Base-by-base conservation (phyloP, 2,113 vertebrate genomes). In the Platycercus adscitus region DNA sequence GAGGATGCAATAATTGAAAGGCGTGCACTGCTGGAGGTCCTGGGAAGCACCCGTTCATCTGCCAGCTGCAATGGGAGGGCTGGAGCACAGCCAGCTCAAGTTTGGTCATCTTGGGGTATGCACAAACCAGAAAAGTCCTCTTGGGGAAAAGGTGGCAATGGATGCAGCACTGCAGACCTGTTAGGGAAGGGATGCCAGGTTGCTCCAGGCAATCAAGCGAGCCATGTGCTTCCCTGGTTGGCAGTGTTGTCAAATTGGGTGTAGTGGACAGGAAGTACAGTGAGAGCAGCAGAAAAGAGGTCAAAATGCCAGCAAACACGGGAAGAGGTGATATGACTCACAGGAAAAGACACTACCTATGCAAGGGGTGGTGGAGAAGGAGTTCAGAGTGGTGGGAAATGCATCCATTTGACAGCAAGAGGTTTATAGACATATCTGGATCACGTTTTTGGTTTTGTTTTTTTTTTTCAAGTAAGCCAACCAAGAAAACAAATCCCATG, bases 21-120 rank as follows among this genome's bases (percentile, higher is more conserved):
- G 16, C 7, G 5, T 43, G 31, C 55, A 29, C 31, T 68, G 25
- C 70, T 71, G 52, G 70, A 53, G 25, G 52, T 89, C n/a, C 41
- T 56, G 24, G 16, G 44, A 50, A 75, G 60, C 0, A 0, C 21
- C n/a, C 1, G 0, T 73, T 26, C 14, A 21, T 33, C 60, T 56
- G 24, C 47, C 58, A 69, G 35, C 15, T 76, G n/a, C 41, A 68
- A 0, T 0, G 2, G 18, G 19, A 89, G 14, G 10, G 14, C 6
- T 94, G 73, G 55, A 66, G 35, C 0, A 3, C 23, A 81, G 10
- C 41, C 41, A 81, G 47, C 10, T 76, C 3, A 1, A 50, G 21
- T 25, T 50, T 47, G 17, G 70, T 71, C 65, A 29, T 24, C 47
- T 60, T 3, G 0, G 33, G 39, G 17, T 20, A 65, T n/a, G 21